Percentiles rank a stretch among this genome's conserved stretches.
These are phyloP conservation scores for Pseudanteris insignis DNA, from an alignment of 2,888 invertebrate genomes.

Conservation along the genomic window DNA sequence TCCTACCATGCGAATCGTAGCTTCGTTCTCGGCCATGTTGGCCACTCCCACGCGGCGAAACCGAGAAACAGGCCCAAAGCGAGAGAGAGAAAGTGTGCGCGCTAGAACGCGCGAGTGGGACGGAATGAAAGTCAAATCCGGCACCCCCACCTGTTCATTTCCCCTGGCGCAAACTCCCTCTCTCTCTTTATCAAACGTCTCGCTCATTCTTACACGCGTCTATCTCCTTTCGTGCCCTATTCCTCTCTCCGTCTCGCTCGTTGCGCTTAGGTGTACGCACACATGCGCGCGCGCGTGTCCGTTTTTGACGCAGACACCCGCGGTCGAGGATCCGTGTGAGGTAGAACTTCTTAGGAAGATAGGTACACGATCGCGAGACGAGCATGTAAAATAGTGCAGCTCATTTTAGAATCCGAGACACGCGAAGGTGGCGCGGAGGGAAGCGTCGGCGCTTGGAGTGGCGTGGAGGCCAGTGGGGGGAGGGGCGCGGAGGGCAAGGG, in stretches of 20 bases:
- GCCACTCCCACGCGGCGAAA: conserved; percentile 60
- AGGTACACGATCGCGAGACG: conserved; percentile 43
- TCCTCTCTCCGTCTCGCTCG: background rate
- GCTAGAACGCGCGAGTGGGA: conserved; percentile 42
- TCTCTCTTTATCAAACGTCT: conserved; percentile 29
- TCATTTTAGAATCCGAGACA: conserved; percentile 61
- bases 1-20: conserved; percentile 53
- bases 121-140: conserved; percentile 13
- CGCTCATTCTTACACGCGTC: background rate
- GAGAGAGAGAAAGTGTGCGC: conserved; percentile 6
- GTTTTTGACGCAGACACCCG: conserved; percentile 39
- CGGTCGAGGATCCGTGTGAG: conserved; percentile 37
- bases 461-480: no score
- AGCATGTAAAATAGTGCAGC: conserved; percentile 48
- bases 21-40: conserved; percentile 62
- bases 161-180: conserved; percentile 49
- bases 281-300: conserved; percentile 45
- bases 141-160: conserved; percentile 39
- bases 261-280: conserved; percentile 2
- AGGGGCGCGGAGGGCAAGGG: conserved; percentile 46
- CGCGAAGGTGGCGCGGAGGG: conserved; percentile 27
- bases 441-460: conserved; percentile 52
- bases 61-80: no score
- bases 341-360: conserved; percentile 42
- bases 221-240: background rate